Conservation (phyloP, 2,888 invertebrate genomes). For the Nomada hirtipes region DNA sequence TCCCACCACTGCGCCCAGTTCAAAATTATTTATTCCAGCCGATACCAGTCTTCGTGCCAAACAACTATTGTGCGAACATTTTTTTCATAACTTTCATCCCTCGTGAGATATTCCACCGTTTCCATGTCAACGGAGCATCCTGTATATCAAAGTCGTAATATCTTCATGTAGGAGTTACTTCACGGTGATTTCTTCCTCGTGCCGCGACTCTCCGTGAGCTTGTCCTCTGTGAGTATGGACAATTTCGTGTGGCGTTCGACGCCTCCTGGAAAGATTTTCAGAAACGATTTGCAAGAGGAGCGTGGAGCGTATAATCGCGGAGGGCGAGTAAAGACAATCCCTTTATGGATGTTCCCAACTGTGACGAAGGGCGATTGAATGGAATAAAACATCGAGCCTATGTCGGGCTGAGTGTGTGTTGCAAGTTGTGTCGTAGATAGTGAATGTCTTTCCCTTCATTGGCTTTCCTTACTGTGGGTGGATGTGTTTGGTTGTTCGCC, state of each 20-base stretch:
- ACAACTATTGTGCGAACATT: neutral
- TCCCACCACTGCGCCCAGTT: too few relatives aligned
- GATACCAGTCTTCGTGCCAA: too few relatives aligned
- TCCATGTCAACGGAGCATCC: constrained; percentile 48
- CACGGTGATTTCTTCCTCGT: constrained; percentile 45
- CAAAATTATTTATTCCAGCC: too few relatives aligned
- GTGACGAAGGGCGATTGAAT: neutral
- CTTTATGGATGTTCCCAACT: neutral
- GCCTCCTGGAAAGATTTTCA: constrained; percentile 45
- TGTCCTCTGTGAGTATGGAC: constrained; percentile 29
- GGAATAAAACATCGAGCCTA: constrained; percentile 5
- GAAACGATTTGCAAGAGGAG: constrained; percentile 24
- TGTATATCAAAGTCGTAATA: constrained; percentile 60
- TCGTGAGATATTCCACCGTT: too few relatives aligned
- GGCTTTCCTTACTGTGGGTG: neutral
- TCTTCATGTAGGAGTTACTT: constrained; percentile 62
- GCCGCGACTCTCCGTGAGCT: neutral
- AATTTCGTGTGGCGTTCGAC: constrained; percentile 14
- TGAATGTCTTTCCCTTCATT: neutral
- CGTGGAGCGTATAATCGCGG: neutral
- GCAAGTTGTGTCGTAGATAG: neutral
- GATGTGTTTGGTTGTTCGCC: neutral
- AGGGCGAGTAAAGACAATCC: constrained; percentile 35
- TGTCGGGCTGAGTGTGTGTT: neutral
- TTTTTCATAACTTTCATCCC: constrained; percentile 15